Evolutionary conservation across 2,888 invertebrate genomes (phyloP), one percentile per base, ranked within the genome.

Genomic region (Bhutanitis thaidina): DNA sequence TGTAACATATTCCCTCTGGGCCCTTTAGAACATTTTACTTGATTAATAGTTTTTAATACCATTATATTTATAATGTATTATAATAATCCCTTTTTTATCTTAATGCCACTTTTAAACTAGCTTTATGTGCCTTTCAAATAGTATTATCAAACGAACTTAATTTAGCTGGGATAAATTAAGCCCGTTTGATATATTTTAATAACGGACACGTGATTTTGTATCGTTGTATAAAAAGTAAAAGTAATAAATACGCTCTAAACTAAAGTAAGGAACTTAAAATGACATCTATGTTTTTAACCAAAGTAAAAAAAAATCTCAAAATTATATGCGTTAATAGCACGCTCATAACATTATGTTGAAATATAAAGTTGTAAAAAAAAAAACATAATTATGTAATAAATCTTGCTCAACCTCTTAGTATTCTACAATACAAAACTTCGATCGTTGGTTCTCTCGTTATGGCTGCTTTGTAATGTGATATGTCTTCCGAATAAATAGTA

Each of bases 131-230:
- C 40, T 47, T 55, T 58, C 65, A 63, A 20, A 61, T 61, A 61
- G 60, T 61, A 25, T 44, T 36, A 63, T 72, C 77, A 82, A 86
- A 83, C 80, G 76, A 64, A 64, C 77, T 77, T 79, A 60, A 77
- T 75, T 77, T 74, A 80, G 86, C 88, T 88, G 88, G 86, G 84
- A 12, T 62, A 75, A 84, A 81, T 77, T 58, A 77, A 79, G 74
- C 62, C 54, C 80, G 81, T 81, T 86, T 79, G 79, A 74, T 67
- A 60, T 29, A 27, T 47, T 20, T 36, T 9, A 9, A 8, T 15
- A 10, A 14, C 2, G 2, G 7, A 8, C 7, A 36, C 12, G 15
- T 15, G n/a, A 20, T 3, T 7, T 36, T 15, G 36, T 36, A 36
- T 30, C 29, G 4, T 15, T 37, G 14, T 37, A 27, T 7, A 20